Evolutionary conservation across 2,797 vertebrate genomes (phyloP), one percentile per base, ranked within the genome.

Genomic region (Cryptoprocta ferox): DNA sequence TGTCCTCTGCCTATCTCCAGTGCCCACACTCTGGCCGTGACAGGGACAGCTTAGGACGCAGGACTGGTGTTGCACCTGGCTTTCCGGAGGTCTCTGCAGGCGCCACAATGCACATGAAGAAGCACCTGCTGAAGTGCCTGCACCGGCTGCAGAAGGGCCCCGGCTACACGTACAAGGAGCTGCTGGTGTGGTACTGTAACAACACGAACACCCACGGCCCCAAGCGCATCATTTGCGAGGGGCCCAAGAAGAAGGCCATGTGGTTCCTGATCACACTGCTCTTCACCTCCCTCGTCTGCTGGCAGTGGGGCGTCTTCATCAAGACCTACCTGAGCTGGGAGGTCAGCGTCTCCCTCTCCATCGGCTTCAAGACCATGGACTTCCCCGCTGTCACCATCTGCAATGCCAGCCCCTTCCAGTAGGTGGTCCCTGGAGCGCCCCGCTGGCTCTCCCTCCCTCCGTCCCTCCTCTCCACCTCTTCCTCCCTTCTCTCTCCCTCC

Each of bases 181-280:
- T 99, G 94, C 98, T 99, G 94, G 98, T 99, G 87, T 99, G 99
- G 99, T 99, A 99, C 98, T 99, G 99, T 0, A 98, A 98, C 97
- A 99, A 99, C 98, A 99, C 99, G 97, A 99, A 99, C 98, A 99
- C 99, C 0, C 99, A 99, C 0, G 99, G 99, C 75, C 99, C 99
- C 30, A 99, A 99, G 97, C 99, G 99, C 95, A 99, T 99, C 97
- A 98, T 99, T 98, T 98, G 98, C 5, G 99, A 99, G 95, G 99
- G 99, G 9, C 99, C 99, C 0, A 99, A 99, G 98, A 99, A 99
- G 98, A 99, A 99, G 96, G 65, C 98, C 0, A 61, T 98, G 94
- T 99, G 99, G 99, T 99, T 99, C 90, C 84, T 99, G 83, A 84
- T 99, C 65, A 99, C 99, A 0, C 19, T 99, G 98, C 98, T 99